Evolutionary conservation across 2,888 invertebrate genomes (phyloP).

Genomic region (Galerucella calmariensis): DNA sequence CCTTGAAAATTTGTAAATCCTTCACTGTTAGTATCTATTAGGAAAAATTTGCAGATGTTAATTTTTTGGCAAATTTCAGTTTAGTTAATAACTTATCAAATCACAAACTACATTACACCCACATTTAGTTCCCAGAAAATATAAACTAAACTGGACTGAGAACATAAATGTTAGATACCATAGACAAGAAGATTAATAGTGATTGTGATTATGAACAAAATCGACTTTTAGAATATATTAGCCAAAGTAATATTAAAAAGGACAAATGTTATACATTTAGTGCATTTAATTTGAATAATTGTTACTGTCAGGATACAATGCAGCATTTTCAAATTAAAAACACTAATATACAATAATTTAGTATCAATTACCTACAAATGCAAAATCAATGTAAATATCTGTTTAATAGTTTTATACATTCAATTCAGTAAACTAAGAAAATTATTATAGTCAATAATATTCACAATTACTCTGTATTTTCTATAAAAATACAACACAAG

Average conservation of each 20-base stretch:
- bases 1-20: too few species aligned
- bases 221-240: background rate
- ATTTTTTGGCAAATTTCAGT: too few species aligned
- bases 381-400: background rate
- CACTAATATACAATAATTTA: background rate
- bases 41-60: background rate
- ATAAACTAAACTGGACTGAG: background rate
- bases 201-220: background rate
- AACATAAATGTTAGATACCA: background rate
- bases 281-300: background rate
- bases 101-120: background rate
- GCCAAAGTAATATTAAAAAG: background rate
- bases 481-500: background rate
- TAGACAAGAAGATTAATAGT: background rate
- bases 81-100: too few species aligned
- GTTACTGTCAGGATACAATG: background rate
- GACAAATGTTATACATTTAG: background rate
- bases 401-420: too few species aligned
- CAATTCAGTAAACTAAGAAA: too few species aligned
- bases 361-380: background rate
- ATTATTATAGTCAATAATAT: too few species aligned
- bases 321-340: background rate
- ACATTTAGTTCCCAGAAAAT: background rate
- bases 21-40: too few species aligned
- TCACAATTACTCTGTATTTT: background rate